phyloP scores from a whole-genome alignment of 2,888 invertebrate species.

The Cantharis flavilabris region DNA sequence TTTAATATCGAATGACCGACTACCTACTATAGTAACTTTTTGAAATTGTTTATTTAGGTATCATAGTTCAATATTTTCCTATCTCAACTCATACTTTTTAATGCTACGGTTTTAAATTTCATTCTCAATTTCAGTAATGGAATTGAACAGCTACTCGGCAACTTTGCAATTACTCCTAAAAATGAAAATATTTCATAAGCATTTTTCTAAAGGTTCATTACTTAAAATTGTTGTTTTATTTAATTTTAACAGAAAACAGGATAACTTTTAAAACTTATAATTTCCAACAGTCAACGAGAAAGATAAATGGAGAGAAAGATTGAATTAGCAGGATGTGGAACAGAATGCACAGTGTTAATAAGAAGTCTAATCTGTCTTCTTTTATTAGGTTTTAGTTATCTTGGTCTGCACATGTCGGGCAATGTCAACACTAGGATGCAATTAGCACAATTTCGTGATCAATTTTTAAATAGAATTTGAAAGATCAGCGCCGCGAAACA shows the following conservation, averaged over 20 bases:
- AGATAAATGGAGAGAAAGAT: constrained; percentile 51
- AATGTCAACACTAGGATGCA: constrained; percentile 6
- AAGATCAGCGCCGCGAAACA: not conserved
- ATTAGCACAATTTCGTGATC: constrained; percentile 1
- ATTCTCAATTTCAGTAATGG: constrained; percentile 42
- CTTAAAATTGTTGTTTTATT: constrained; percentile 16
- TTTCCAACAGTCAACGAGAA: constrained; percentile 38
- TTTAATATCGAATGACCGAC: not conserved
- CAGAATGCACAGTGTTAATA: constrained; percentile 48
- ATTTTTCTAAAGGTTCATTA: not conserved
- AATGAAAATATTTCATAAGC: not conserved
- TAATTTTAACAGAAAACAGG: constrained; percentile 14
- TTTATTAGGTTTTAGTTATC: constrained; percentile 44
- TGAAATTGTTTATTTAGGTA: constrained; percentile 28
- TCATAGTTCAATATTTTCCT: constrained; percentile 24
- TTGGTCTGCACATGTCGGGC: constrained; percentile 11
- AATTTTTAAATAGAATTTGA: not conserved
- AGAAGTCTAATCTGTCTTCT: constrained; percentile 52
- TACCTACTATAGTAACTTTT: constrained; percentile 12
- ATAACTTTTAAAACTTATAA: constrained; percentile 29
- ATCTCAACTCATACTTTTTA: constrained; percentile 39
- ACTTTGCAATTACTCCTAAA: not conserved
- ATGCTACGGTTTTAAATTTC: constrained; percentile 42
- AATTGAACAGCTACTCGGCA: constrained; percentile 1
- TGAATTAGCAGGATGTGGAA: constrained; percentile 43